These are phyloP conservation scores for Cenopis cana DNA, from an alignment of 2,888 invertebrate genomes.

Conservation along the genomic window DNA sequence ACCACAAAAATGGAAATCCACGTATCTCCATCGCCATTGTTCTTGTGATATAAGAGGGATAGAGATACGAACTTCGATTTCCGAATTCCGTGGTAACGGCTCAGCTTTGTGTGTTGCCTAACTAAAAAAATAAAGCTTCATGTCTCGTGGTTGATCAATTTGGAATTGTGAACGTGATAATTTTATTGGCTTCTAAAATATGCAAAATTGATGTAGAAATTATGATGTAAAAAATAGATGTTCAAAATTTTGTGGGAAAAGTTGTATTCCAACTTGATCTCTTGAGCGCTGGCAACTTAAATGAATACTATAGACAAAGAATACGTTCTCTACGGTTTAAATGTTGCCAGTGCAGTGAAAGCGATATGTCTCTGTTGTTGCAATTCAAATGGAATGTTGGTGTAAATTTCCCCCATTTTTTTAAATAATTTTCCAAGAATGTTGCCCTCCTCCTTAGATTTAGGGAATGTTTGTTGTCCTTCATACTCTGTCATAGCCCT, in stretches of 20 bases:
- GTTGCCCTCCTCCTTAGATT: slow-evolving; percentile 82
- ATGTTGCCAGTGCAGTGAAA: slow-evolving; percentile 76
- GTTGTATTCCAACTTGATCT: slow-evolving; percentile 81
- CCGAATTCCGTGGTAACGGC: too few species aligned
- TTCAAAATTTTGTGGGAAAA: slow-evolving; percentile 43
- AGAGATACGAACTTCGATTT: too few species aligned
- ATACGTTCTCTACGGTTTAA: slow-evolving; percentile 39
- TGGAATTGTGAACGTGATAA: slow-evolving; percentile 78
- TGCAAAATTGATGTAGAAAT: slow-evolving; percentile 49
- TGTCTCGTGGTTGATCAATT: slow-evolving; percentile 78
- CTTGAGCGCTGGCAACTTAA: slow-evolving; percentile 76
- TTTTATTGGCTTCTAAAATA: slow-evolving; percentile 71
- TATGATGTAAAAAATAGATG: slow-evolving; percentile 21
- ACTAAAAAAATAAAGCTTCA: slow-evolving; percentile 60
- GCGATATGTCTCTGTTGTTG: slow-evolving; percentile 67
- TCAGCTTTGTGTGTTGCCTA: slow-evolving; percentile 78
- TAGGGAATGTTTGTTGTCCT: slow-evolving; percentile 80
- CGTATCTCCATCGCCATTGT: too few species aligned
- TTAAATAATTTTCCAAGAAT: slow-evolving; percentile 83
- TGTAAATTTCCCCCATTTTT: slow-evolving; percentile 81
- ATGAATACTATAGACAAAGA: slow-evolving; percentile 20
- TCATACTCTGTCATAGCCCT: slow-evolving; percentile 75
- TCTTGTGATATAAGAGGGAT: too few species aligned
- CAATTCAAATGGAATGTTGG: slow-evolving; percentile 88
- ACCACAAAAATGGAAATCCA: too few species aligned